Conservation (phyloP, 2,113 vertebrate species). For the Pollimyrus isidori region DNA sequence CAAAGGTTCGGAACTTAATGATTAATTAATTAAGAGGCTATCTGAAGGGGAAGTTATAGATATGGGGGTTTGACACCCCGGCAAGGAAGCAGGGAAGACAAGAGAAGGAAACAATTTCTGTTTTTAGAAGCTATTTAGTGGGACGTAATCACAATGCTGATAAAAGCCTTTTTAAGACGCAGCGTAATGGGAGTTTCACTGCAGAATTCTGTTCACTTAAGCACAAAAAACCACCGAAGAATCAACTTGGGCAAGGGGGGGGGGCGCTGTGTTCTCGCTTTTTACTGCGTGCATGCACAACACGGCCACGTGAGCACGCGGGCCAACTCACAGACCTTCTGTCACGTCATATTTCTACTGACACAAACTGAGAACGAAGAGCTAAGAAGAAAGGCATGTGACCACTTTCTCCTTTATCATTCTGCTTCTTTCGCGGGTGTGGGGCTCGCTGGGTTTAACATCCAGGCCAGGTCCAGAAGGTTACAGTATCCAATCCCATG, state of each 20-base stretch:
- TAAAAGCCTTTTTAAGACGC: not conserved
- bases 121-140: not conserved
- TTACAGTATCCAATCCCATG: not conserved
- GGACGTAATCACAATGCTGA: not conserved
- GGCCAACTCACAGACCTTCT: slow-evolving; percentile 9
- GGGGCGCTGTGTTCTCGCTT: not conserved
- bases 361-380: not conserved
- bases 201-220: not conserved
- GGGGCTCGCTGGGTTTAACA: not conserved
- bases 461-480: not conserved
- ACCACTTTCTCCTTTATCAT: not conserved
- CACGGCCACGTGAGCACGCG: slow-evolving; percentile 14
- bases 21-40: not conserved
- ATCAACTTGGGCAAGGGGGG: not conserved
- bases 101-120: not conserved
- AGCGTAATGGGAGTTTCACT: not conserved
- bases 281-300: slow-evolving; percentile 8
- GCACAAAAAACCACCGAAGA: not conserved
- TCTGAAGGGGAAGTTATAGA: not conserved
- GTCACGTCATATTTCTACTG: not conserved
- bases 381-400: not conserved
- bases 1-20: not conserved
- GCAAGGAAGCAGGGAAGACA: not conserved
- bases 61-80: not conserved
- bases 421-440: not conserved